phyloP scores from a whole-genome alignment of 2,113 vertebrate species.

The Ameiurus melas region DNA sequence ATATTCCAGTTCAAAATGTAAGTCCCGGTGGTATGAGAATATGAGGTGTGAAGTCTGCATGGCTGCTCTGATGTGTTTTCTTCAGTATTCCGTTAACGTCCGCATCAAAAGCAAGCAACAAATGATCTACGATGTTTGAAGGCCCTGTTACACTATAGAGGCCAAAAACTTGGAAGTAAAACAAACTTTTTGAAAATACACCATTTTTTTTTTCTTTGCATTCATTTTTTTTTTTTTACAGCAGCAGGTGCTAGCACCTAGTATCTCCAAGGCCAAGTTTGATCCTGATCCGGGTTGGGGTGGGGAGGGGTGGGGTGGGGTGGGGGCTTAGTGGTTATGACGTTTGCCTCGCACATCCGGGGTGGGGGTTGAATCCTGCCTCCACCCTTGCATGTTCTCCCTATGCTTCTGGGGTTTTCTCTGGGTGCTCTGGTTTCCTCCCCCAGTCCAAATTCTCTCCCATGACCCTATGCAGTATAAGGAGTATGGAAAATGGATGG shows the following conservation, averaged over 20 bases:
- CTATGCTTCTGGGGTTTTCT: no score
- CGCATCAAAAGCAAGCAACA: slow-evolving; percentile 30
- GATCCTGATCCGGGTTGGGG: background rate
- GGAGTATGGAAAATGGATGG: background rate
- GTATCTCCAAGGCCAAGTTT: background rate
- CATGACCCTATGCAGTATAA: no score
- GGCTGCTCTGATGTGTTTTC: background rate
- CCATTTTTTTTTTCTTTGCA: background rate
- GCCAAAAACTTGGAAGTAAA: background rate
- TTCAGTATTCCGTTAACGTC: background rate
- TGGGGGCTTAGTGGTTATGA: no score
- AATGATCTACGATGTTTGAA: background rate
- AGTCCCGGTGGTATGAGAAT: no score
- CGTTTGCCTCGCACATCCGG: no score
- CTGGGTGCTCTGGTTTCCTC: no score
- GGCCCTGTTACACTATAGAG: background rate
- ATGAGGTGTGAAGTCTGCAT: background rate
- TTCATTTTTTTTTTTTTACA: no score
- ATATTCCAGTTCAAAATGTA: slow-evolving; percentile 1
- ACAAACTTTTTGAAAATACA: background rate
- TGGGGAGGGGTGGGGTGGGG: no score
- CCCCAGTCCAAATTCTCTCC: no score
- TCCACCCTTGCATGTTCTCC: background rate
- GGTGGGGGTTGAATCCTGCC: no score
- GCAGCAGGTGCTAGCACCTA: background rate